Conservation (phyloP, 2,797 vertebrate genomes). For the Acanthurus lineatus region DNA sequence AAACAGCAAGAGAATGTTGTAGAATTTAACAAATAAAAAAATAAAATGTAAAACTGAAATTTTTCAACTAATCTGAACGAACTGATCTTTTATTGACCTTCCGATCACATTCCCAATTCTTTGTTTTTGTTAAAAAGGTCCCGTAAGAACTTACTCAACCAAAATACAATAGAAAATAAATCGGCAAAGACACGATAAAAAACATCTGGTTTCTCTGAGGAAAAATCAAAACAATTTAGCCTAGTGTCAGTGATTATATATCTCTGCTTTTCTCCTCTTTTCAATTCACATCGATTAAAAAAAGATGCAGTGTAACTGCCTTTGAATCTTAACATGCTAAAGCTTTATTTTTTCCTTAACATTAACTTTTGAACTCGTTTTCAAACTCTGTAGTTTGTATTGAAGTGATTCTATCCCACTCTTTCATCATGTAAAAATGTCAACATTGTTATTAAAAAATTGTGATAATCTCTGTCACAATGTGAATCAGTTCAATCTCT, state of each 20-base stretch:
- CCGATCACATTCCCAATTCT: no score
- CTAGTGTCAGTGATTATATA: background rate
- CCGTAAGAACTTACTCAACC: no score
- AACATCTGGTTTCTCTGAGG: no score
- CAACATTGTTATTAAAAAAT: background rate
- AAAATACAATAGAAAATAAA: background rate
- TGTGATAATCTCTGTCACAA: conserved; percentile 1
- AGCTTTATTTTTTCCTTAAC: background rate
- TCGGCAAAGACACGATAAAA: no score
- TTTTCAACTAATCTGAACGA: no score
- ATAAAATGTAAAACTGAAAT: background rate
- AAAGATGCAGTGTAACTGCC: background rate
- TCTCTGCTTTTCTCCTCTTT: no score
- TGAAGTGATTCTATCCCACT: background rate
- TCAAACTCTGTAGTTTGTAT: background rate
- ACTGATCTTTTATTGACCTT: no score
- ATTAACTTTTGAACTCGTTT: background rate
- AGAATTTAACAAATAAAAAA: background rate
- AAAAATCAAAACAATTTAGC: no score
- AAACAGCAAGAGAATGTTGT: background rate
- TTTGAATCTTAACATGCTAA: background rate
- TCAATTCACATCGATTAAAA: no score
- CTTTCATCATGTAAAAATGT: background rate
- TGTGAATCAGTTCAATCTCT: background rate
- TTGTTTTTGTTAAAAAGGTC: no score